Evolutionary conservation across 2,113 vertebrate species (phyloP).

Genomic region (Laticauda laticaudata): DNA sequence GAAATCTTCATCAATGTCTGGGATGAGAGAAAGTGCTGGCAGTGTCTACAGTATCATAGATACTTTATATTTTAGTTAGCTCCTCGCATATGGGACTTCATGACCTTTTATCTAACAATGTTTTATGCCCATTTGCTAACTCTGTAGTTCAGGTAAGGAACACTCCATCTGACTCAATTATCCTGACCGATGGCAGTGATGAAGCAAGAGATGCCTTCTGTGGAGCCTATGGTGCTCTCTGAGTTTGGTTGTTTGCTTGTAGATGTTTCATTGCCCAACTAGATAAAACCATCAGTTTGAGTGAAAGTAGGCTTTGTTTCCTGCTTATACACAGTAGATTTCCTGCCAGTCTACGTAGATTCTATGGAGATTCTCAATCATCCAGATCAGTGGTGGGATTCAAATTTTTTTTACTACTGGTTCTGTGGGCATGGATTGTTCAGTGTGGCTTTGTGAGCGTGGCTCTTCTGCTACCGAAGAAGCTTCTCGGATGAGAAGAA

Average conservation of each 20-base stretch:
- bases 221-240: background rate
- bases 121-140: background rate
- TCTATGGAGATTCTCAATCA: background rate
- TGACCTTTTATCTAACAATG: background rate
- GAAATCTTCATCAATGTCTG: background rate
- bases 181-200: background rate
- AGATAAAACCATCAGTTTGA: background rate
- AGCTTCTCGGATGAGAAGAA: background rate
- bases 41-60: background rate
- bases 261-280: background rate
- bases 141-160: background rate
- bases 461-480: too few relatives aligned
- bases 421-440: too few relatives aligned
- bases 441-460: too few relatives aligned
- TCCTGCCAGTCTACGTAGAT: background rate
- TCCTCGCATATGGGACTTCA: background rate
- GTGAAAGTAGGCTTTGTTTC: background rate
- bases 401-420: too few relatives aligned
- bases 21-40: background rate
- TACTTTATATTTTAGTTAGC: background rate
- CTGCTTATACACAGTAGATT: background rate
- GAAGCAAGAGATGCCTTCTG: background rate
- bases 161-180: background rate
- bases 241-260: background rate
- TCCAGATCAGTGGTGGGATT: background rate